These are phyloP conservation scores for Picathartes gymnocephalus DNA, from an alignment of 2,113 vertebrate genomes.

Conservation along the genomic window DNA sequence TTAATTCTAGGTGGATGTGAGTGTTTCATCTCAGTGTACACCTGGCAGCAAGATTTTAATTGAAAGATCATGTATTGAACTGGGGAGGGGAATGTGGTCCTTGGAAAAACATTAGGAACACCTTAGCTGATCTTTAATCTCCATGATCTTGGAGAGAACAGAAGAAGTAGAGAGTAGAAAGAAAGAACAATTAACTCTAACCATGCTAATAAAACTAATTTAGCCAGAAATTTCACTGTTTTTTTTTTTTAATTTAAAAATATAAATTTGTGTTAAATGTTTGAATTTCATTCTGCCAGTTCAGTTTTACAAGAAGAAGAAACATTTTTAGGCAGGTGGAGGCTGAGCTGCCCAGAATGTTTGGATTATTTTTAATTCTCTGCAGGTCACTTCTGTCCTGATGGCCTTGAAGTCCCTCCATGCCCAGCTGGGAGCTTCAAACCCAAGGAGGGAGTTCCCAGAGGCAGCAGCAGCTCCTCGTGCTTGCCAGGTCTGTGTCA, in stretches of 20 bases:
- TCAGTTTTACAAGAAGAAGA: neutral
- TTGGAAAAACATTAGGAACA: neutral
- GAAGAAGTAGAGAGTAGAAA: neutral
- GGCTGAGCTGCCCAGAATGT: neutral
- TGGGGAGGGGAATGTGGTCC: neutral
- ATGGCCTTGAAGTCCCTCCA: slow-evolving; percentile 29
- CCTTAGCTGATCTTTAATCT: neutral
- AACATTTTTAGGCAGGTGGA: neutral
- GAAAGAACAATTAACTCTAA: neutral
- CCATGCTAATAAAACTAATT: neutral
- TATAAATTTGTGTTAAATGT: accelerated
- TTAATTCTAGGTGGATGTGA: neutral
- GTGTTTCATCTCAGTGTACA: neutral
- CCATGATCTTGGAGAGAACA: neutral
- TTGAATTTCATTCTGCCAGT: neutral
- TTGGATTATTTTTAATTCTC: neutral
- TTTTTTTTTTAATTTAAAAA: neutral
- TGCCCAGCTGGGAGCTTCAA: slow-evolving; percentile 81
- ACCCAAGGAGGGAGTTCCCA: slow-evolving; percentile 59
- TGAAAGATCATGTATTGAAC: neutral
- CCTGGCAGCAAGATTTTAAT: neutral
- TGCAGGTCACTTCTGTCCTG: slow-evolving; percentile 76
- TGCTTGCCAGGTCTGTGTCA: slow-evolving; percentile 75
- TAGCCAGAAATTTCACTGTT: neutral
- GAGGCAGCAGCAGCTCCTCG: slow-evolving; percentile 64